Percentiles rank a stretch among this genome's conserved stretches.
Conservation (phyloP, 2,113 vertebrate species). For the Coturnix japonica region DNA sequence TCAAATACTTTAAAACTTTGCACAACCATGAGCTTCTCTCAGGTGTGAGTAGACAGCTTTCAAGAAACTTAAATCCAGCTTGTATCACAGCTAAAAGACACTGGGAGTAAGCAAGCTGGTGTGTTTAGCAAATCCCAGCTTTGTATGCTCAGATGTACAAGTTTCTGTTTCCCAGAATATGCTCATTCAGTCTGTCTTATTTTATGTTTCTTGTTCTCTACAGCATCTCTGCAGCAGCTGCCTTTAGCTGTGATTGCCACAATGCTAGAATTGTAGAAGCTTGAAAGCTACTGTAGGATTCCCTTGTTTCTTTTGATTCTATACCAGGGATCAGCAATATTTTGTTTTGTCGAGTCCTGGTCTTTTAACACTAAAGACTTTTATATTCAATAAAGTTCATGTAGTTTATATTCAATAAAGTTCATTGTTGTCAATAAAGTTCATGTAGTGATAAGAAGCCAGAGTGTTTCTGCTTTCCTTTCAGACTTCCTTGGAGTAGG, state of each 20-base stretch:
- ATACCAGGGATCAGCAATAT: background rate
- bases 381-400: background rate
- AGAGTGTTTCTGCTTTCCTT: background rate
- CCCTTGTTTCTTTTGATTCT: conserved; percentile 15
- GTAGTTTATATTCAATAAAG: background rate
- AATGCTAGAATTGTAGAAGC: background rate
- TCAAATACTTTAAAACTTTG: background rate
- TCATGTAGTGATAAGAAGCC: background rate
- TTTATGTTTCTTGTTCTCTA: background rate
- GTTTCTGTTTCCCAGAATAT: background rate
- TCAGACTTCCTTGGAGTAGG: background rate
- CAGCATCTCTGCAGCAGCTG: background rate
- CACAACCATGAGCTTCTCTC: background rate
- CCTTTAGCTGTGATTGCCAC: background rate
- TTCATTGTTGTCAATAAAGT: too few species aligned
- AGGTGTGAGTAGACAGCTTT: background rate
- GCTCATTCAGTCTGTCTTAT: background rate
- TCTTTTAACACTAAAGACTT: background rate
- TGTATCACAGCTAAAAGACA: background rate
- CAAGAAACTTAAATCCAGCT: background rate
- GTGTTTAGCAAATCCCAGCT: background rate
- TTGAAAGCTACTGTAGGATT: background rate
- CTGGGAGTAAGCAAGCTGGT: background rate
- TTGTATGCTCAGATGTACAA: background rate
- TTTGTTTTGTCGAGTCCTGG: conserved; percentile 7